Percentiles rank a stretch among this genome's conserved stretches.
Conservation (phyloP, 1,140 invertebrate species). For the Solen grandis region DNA sequence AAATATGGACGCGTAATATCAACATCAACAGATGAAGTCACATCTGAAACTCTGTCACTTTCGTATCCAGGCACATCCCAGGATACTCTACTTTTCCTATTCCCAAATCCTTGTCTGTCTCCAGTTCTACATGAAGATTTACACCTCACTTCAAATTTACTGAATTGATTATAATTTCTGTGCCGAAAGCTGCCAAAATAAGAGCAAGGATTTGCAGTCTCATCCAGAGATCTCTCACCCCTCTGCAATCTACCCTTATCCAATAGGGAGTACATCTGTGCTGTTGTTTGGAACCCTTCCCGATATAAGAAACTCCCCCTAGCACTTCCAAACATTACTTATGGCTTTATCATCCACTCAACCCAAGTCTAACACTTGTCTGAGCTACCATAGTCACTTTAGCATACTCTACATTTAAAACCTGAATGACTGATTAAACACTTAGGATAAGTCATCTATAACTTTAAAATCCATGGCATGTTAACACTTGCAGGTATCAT, state of each 20-base stretch:
- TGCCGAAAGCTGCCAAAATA: background rate
- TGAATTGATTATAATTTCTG: too few species aligned
- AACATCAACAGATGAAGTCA: background rate
- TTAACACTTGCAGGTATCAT: too few species aligned
- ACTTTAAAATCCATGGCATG: too few species aligned
- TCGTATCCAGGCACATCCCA: background rate
- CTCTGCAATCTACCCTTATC: background rate
- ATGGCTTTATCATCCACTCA: too few species aligned
- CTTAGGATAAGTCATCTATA: too few species aligned
- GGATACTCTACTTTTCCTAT: background rate
- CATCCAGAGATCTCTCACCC: background rate
- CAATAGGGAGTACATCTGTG: conserved; percentile 23
- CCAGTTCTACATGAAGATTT: too few species aligned
- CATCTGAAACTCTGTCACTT: background rate
- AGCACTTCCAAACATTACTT: background rate
- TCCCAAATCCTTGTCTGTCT: too few species aligned
- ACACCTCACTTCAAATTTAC: background rate
- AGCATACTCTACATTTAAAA: too few species aligned
- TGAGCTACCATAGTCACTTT: too few species aligned
- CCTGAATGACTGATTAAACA: too few species aligned
- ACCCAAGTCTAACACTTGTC: too few species aligned
- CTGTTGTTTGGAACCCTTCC: background rate
- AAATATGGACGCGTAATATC: too few species aligned
- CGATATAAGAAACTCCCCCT: conserved; percentile 34
- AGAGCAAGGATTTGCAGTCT: background rate